Conservation (phyloP, 2,797 vertebrate genomes). For the Pogoniulus pusillus region DNA sequence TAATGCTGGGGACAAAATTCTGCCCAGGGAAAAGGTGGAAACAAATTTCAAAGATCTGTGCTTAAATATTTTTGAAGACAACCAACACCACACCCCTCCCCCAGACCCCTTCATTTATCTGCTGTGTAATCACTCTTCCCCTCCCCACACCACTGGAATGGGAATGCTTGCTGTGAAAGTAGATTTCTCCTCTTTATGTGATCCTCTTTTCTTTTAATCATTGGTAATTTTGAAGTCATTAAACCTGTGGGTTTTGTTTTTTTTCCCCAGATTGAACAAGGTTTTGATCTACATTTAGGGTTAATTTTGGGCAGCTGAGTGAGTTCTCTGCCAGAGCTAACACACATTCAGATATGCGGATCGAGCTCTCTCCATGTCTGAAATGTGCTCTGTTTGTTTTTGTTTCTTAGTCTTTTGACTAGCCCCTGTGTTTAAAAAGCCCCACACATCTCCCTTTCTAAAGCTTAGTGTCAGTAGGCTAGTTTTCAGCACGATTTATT, state of each 20-base stretch:
- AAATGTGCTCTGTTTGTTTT: conserved; percentile 51
- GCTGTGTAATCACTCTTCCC: not conserved
- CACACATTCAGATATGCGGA: not conserved
- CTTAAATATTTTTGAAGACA: not conserved
- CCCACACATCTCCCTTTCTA: conserved; percentile 37
- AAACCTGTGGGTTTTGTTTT: not conserved
- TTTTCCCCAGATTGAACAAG: not conserved
- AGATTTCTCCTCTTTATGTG: not conserved
- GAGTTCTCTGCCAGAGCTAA: conserved; percentile 39
- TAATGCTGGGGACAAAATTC: not conserved
- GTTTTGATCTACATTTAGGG: not conserved
- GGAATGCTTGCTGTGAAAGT: not conserved
- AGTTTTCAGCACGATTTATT: conserved; percentile 57
- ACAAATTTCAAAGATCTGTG: not conserved
- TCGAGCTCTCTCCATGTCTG: conserved; percentile 30
- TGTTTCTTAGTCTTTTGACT: conserved; percentile 51
- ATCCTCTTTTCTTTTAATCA: not conserved
- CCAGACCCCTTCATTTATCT: not conserved
- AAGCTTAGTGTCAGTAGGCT: conserved; percentile 57
- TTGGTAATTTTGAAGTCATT: not conserved
- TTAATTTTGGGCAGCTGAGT: not conserved
- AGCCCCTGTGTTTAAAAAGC: conserved; percentile 43
- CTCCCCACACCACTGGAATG: not conserved
- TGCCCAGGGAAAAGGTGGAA: not conserved
- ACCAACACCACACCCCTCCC: too few species aligned